Conservation (phyloP, 2,113 vertebrate species). For the Smithornis capensis region DNA sequence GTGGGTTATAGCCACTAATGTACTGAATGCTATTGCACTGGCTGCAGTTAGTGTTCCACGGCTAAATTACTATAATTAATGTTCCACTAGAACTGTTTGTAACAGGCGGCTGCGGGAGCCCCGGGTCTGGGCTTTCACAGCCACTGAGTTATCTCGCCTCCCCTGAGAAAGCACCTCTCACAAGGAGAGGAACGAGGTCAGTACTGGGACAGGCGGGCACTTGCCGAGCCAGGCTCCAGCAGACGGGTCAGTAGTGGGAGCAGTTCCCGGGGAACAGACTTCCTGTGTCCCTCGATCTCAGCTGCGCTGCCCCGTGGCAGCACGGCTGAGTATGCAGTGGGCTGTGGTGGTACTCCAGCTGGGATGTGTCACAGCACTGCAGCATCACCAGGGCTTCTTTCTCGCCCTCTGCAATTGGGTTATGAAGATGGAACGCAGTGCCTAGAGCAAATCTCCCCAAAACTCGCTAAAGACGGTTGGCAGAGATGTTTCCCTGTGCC, state of each 20-base stretch:
- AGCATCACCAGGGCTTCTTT: background rate
- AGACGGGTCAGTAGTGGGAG: background rate
- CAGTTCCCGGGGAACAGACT: accelerated
- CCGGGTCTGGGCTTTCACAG: background rate
- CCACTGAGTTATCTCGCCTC: constrained; percentile 28
- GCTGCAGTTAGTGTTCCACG: constrained; percentile 66
- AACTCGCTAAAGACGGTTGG: accelerated
- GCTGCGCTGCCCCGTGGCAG: background rate
- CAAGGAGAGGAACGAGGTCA: constrained; percentile 2
- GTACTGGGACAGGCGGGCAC: background rate
- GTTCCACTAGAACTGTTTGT: constrained; percentile 64
- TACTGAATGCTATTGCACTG: constrained; percentile 66
- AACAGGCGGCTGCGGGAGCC: constrained; percentile 47
- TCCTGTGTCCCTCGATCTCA: accelerated
- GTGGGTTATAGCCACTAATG: constrained; percentile 70
- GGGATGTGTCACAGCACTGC: background rate
- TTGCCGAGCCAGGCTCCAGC: background rate
- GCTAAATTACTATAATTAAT: constrained; percentile 71
- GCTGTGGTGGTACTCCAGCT: background rate
- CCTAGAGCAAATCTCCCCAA: background rate
- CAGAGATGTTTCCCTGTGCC: background rate
- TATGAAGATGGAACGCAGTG: accelerated
- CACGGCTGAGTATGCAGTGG: accelerated
- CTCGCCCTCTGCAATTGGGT: accelerated
- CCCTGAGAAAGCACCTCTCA: background rate